Conservation (phyloP, 1,140 invertebrate genomes). For the Drosophila kohkoa region DNA sequence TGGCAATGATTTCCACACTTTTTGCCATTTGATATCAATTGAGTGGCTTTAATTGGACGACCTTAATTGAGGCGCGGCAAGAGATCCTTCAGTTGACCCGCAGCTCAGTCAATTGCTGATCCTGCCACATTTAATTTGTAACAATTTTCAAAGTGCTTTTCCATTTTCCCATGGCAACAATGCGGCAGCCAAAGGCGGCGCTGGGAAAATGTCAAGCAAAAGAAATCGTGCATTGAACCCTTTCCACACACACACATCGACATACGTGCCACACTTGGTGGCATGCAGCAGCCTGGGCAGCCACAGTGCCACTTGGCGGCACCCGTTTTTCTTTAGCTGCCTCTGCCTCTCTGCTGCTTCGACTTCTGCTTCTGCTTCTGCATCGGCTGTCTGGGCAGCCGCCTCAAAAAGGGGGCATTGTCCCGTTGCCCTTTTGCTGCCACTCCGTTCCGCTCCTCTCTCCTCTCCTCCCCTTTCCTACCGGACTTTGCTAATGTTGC, state of each 20-base stretch:
- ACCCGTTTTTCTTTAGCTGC: slow-evolving; percentile 50
- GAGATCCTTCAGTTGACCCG: slow-evolving; percentile 64
- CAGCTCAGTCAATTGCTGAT: slow-evolving; percentile 58
- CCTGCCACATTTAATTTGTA: slow-evolving; percentile 47
- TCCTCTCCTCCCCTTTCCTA: slow-evolving; percentile 24
- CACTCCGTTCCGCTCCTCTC: neutral
- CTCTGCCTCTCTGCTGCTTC: neutral
- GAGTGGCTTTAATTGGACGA: slow-evolving; percentile 24
- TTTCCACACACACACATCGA: slow-evolving; percentile 51
- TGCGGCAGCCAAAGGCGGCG: neutral
- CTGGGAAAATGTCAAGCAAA: slow-evolving; percentile 32
- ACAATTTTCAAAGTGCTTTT: slow-evolving; percentile 45
- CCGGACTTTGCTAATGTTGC: slow-evolving; percentile 6
- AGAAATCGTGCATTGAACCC: slow-evolving; percentile 78
- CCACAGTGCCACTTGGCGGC: slow-evolving; percentile 39
- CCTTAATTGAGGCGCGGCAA: slow-evolving; percentile 62
- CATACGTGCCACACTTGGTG: slow-evolving; percentile 35
- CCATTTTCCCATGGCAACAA: slow-evolving; percentile 69
- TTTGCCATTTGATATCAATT: slow-evolving; percentile 4
- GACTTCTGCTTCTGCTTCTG: slow-evolving; percentile 7
- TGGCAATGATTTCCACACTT: slow-evolving; percentile 33
- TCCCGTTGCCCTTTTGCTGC: slow-evolving; percentile 32
- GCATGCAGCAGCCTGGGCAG: slow-evolving; percentile 23
- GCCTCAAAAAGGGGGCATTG: slow-evolving; percentile 40
- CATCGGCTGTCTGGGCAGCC: slow-evolving; percentile 17